These are phyloP conservation scores for Cyanoliseus patagonus DNA, from an alignment of 2,113 vertebrate genomes.

Conservation along the genomic window DNA sequence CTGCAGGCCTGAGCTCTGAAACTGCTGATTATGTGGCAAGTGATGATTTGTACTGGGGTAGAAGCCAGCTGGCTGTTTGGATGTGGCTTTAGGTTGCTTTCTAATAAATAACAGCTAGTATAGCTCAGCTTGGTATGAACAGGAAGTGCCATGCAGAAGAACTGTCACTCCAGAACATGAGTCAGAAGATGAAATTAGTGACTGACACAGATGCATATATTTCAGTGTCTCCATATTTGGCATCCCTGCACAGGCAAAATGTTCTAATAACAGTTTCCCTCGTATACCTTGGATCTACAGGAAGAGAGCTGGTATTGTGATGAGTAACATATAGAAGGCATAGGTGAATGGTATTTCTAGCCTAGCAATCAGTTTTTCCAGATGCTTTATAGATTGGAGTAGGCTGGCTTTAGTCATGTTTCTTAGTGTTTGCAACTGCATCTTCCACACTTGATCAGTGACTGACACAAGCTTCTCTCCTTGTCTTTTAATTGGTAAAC, in stretches of 20 bases:
- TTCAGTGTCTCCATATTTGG: conserved; percentile 2
- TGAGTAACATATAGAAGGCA: background rate
- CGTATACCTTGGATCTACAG: background rate
- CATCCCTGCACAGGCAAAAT: background rate
- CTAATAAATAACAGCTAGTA: background rate
- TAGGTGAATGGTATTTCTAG: conserved; percentile 1
- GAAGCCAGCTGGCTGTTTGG: background rate
- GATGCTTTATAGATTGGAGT: background rate
- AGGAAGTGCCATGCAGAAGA: background rate
- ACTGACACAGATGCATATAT: conserved; percentile 22
- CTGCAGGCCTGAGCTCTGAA: background rate
- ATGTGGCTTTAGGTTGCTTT: background rate
- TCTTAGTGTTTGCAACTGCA: background rate
- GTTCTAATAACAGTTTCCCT: background rate
- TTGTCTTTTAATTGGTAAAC: background rate
- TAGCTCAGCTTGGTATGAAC: background rate
- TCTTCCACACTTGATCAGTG: background rate
- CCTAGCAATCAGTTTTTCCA: background rate
- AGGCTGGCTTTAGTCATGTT: background rate
- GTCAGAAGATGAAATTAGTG: conserved; percentile 12
- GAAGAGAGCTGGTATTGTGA: background rate
- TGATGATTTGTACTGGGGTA: background rate
- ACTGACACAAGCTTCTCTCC: background rate
- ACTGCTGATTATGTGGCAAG: background rate
- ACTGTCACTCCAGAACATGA: background rate